Evolutionary conservation across 2,113 vertebrate genomes (phyloP).

Genomic region (Carassius auratus): DNA sequence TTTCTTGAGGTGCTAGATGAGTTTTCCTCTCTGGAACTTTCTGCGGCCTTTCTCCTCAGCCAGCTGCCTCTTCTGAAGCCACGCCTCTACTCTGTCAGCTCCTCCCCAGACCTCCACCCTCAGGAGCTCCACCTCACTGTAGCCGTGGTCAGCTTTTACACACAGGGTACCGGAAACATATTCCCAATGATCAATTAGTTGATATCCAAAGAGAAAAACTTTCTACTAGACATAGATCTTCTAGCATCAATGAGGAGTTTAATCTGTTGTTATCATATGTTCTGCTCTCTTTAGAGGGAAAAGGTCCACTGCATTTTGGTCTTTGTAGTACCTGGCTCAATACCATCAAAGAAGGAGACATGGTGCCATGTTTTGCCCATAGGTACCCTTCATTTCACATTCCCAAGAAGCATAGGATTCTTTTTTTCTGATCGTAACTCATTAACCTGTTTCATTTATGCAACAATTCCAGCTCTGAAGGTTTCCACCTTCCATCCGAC

Average conservation of each 20-base stretch:
- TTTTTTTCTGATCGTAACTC: neutral
- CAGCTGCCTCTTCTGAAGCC: slow-evolving; percentile 83
- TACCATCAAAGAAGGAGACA: slow-evolving; percentile 66
- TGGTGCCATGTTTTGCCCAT: slow-evolving; percentile 79
- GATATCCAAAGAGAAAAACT: neutral
- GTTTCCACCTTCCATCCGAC: slow-evolving; percentile 80
- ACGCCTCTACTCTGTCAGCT: slow-evolving; percentile 86
- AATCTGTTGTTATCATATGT: neutral
- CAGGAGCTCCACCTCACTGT: slow-evolving; percentile 82
- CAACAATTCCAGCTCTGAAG: slow-evolving; percentile 64
- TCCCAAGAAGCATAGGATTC: neutral
- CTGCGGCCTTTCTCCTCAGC: slow-evolving; percentile 78
- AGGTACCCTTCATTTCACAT: slow-evolving; percentile 67
- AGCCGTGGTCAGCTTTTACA: slow-evolving; percentile 78
- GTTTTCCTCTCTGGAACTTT: slow-evolving; percentile 77
- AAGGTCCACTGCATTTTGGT: slow-evolving; percentile 81
- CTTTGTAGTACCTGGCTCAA: slow-evolving; percentile 86
- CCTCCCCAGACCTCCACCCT: slow-evolving; percentile 75
- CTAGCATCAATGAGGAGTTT: neutral
- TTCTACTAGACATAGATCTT: neutral
- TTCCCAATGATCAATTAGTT: neutral
- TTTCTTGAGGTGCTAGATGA: slow-evolving; percentile 83
- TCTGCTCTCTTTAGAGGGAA: slow-evolving; percentile 71
- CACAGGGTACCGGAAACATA: slow-evolving; percentile 71
- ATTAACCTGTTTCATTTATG: neutral